Base-by-base conservation (phyloP, 2,888 invertebrate species). In the Euplagia quadripunctaria region DNA sequence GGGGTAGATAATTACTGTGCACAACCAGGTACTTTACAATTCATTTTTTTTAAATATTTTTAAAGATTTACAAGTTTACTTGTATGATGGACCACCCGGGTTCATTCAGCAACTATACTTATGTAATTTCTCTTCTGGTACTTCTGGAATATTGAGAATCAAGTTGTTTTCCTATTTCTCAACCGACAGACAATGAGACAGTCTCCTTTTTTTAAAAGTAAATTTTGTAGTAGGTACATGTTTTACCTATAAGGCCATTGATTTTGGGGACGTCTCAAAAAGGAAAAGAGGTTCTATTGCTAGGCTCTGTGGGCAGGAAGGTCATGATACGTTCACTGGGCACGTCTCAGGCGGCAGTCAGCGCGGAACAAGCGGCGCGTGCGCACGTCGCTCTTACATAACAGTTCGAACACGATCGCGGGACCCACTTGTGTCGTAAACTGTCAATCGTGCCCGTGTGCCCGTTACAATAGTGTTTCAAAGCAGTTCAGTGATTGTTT, bases 271-370 rank as follows among this genome's bases (percentile, higher is more conserved):
- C 85, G 79, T 88, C 87, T 89, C 79, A 85, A 87, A 88, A 89
- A 89, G 91, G 91, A 90, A 92, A 91, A 91, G 91, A 92, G 91
- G 91, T 88, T 92, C 88, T 90, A 90, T 88, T 83, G 90, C 92
- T 90, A 92, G 91, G 93, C 91, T 91, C 84, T 83, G 93, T 94
- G 91, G 94, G 94, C 91, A 92, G 94, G 93, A 94, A 95, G 95
- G 95, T 94, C 94, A 94, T 82, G 85, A 89, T 86, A 93, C 94
- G 92, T 94, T 94, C 94, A 94, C 94, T 89, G 83, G 80, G 82
- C 85, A 85, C 85, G 84, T 83, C 80, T 80, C 73, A 78, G 81
- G 82, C 76, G 84, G 85, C 92, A 94, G 95, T 95, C 89, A 92
- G 94, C 93, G 94, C 92, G 92, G 93, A 93, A 93, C 93, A 88